Conservation (phyloP, 2,888 invertebrate species). For the Apotomis capreana region DNA sequence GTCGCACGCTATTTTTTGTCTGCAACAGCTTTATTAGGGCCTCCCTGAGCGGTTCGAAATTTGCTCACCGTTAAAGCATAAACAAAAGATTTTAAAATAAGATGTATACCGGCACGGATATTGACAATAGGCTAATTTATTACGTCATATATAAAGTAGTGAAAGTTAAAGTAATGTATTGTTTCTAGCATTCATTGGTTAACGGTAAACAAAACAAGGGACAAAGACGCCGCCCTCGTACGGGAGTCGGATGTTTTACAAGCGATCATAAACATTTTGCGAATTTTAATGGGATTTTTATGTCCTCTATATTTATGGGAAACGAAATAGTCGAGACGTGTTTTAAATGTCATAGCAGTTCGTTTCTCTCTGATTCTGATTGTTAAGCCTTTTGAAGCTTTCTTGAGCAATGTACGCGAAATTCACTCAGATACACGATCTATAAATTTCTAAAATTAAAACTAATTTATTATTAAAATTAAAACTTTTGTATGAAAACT, state of each 20-base stretch:
- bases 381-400: background rate
- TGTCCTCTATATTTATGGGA: slow-evolving; percentile 40
- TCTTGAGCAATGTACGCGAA: no score
- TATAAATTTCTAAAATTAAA: no score
- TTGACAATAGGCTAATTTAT: slow-evolving; percentile 71
- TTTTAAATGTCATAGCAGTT: slow-evolving; percentile 35
- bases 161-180: slow-evolving; percentile 71
- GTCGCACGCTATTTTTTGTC: slow-evolving; percentile 72
- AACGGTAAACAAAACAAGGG: slow-evolving; percentile 73
- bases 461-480: no score
- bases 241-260: slow-evolving; percentile 70
- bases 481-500: no score
- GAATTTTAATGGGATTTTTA: slow-evolving; percentile 60
- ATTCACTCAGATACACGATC: no score
- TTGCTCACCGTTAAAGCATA: slow-evolving; percentile 76
- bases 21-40: slow-evolving; percentile 59
- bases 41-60: slow-evolving; percentile 55
- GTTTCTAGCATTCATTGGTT: slow-evolving; percentile 61
- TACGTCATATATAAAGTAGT: slow-evolving; percentile 78
- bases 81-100: slow-evolving; percentile 65
- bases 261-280: slow-evolving; percentile 69
- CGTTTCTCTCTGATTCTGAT: slow-evolving; percentile 2
- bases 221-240: slow-evolving; percentile 64
- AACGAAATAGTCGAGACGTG: slow-evolving; percentile 40
- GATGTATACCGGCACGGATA: slow-evolving; percentile 57